phyloP scores from a whole-genome alignment of 2,888 invertebrate genomes.

The Coelogynopora nodosa region DNA sequence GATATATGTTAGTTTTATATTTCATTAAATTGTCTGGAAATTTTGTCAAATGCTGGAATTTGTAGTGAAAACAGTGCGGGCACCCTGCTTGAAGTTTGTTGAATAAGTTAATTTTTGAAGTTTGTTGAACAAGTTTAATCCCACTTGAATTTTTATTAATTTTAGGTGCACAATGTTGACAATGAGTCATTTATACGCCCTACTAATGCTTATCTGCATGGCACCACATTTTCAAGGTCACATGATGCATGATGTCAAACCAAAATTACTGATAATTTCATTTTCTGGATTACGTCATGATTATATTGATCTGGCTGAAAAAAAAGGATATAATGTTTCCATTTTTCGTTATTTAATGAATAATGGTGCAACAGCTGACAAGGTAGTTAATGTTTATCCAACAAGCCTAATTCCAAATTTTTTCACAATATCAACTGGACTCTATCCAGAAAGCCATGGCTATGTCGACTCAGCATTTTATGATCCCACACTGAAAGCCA shows the following conservation, averaged over 20 bases:
- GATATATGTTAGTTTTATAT: too few relatives aligned
- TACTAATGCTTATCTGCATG: too few relatives aligned
- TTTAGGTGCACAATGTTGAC: too few relatives aligned
- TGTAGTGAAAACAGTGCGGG: too few relatives aligned
- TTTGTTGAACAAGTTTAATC: too few relatives aligned
- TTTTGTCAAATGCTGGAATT: too few relatives aligned
- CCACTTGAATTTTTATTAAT: too few relatives aligned
- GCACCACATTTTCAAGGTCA: not conserved
- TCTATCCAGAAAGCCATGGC: not conserved
- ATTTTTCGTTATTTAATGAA: not conserved
- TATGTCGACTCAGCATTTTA: not conserved
- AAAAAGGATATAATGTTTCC: not conserved
- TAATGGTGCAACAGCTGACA: not conserved
- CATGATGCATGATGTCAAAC: not conserved
- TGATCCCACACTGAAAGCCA: not conserved
- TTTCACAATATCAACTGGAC: not conserved
- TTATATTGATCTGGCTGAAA: not conserved
- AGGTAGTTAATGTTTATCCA: not conserved
- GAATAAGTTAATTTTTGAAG: too few relatives aligned
- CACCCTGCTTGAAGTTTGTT: too few relatives aligned
- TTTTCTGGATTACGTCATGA: not conserved
- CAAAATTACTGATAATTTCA: not conserved
- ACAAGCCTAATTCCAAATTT: not conserved
- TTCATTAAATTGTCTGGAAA: too few relatives aligned
- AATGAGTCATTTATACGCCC: too few relatives aligned